A percentile compares a stretch with the other conserved stretches of the same genome.
phyloP scores from a whole-genome alignment of 2,888 invertebrate genomes.

The Tenthredo livida region DNA sequence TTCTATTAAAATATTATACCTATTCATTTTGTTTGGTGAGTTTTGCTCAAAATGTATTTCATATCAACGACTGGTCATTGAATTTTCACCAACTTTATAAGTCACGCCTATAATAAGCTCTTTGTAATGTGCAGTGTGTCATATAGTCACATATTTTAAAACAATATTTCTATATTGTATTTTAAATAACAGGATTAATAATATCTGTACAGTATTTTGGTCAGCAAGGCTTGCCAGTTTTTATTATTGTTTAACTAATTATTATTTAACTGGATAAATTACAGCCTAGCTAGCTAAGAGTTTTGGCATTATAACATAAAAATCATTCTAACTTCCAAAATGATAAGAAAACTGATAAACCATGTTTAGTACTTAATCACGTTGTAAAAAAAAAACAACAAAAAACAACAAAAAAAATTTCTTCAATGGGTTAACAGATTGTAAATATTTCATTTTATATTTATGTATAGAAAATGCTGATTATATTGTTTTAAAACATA shows the following conservation, averaged over 20 bases:
- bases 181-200: background rate
- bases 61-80: constrained; percentile 45
- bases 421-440: constrained; percentile 38
- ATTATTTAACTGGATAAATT: background rate
- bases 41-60: constrained; percentile 43
- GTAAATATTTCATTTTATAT: constrained; percentile 47
- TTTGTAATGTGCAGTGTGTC: constrained; percentile 47
- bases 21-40: background rate
- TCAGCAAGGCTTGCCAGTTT: constrained; percentile 30
- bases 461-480: constrained; percentile 42
- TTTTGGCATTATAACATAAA: constrained; percentile 56
- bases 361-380: constrained; percentile 22
- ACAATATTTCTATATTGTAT: constrained; percentile 37
- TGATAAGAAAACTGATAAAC: background rate
- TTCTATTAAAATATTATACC: background rate
- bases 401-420: background rate
- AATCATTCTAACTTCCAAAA: background rate
- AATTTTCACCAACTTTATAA: constrained; percentile 9
- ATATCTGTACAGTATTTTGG: constrained; percentile 33
- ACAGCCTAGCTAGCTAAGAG: constrained; percentile 59
- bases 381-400: constrained; percentile 7
- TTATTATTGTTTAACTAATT: background rate
- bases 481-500: constrained; percentile 51
- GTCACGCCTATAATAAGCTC: constrained; percentile 37
- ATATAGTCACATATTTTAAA: constrained; percentile 43